Evolutionary conservation across 2,888 invertebrate genomes (phyloP), one percentile per base, ranked within the genome.

Genomic region (Pyralis farinalis): DNA sequence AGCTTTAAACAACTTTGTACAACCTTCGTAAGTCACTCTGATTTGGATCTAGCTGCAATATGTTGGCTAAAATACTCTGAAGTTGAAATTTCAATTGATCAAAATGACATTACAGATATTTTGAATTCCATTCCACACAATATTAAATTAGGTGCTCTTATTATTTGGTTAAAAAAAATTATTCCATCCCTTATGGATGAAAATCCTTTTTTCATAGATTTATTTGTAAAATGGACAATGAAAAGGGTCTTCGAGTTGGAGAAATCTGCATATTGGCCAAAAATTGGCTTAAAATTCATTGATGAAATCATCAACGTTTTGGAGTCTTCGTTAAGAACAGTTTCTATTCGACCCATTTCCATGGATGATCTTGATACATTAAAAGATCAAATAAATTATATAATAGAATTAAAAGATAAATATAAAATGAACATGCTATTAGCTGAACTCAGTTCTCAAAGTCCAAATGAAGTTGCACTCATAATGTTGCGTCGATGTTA

Each of bases 401-500:
- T 88, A 38, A 71, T 72, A 47, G 85, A 87, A 53, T 52, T 88
- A 27, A 86, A 83, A 61, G 85, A 87, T 33, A 88, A 81, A 53
- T 83, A 84, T 53, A 86, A 73, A 68, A 82, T 88, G n/a, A 87
- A 87, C 47, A 75, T 88, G 68, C 54, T 84, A 39, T 51, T 88
- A 6, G 76, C 71, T 56, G 88, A 88, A 55, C 61, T 88, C 29
- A 84, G 76, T 59, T 77, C 81, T 7, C 78, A 74, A 55, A 77
- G 66, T 45, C 72, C 85, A 25, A 76, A 58, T 52, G 90, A 90
- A 77, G 73, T 88, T 20, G 79, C 78, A 11, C 64, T 86, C 34
- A 80, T 88, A 34, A 89, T 90, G 83, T 62, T 90, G 47, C 73
- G 85, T 3, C 71, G 90, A n/a, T 86, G 87, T 50, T 88, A 88